Evolutionary conservation across 2,888 invertebrate species (phyloP).

Genomic region (Phaedon cochleariae): DNA sequence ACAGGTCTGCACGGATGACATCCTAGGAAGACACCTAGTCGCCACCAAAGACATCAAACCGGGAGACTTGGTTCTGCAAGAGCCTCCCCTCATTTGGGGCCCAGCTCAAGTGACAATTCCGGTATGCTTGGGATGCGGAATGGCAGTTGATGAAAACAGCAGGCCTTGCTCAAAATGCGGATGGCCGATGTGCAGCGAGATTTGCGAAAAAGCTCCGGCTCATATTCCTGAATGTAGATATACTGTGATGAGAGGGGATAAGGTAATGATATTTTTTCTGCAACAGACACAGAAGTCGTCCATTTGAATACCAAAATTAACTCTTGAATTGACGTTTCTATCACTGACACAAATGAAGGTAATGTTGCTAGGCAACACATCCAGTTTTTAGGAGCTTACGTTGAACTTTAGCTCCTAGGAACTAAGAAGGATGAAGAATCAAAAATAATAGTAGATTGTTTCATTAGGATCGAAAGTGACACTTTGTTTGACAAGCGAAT

Average conservation of each 20-base stretch:
- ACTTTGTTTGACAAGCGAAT: too few species aligned
- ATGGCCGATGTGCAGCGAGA: slow-evolving; percentile 80
- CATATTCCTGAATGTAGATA: slow-evolving; percentile 78
- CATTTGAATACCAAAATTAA: too few species aligned
- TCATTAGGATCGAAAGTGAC: too few species aligned
- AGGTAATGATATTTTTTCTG: slow-evolving; percentile 65
- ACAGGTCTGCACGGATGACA: slow-evolving; percentile 67
- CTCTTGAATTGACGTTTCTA: too few species aligned
- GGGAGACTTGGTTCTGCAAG: slow-evolving; percentile 78
- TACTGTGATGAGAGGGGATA: slow-evolving; percentile 70
- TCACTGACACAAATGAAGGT: too few species aligned
- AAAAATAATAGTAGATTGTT: too few species aligned
- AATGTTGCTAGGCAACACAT: too few species aligned
- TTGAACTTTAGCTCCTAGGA: slow-evolving; percentile 69
- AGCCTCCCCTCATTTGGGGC: slow-evolving; percentile 75
- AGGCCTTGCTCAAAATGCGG: slow-evolving; percentile 74
- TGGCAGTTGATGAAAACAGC: slow-evolving; percentile 63
- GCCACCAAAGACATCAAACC: slow-evolving; percentile 74
- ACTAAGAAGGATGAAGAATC: too few species aligned
- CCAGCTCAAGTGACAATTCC: slow-evolving; percentile 77
- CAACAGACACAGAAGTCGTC: too few species aligned
- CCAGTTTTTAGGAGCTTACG: too few species aligned
- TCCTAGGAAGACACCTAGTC: slow-evolving; percentile 74
- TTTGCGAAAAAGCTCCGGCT: slow-evolving; percentile 67
- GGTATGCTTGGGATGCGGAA: slow-evolving; percentile 75